phyloP scores from a whole-genome alignment of 2,888 invertebrate species.

The Octodonta nipae region DNA sequence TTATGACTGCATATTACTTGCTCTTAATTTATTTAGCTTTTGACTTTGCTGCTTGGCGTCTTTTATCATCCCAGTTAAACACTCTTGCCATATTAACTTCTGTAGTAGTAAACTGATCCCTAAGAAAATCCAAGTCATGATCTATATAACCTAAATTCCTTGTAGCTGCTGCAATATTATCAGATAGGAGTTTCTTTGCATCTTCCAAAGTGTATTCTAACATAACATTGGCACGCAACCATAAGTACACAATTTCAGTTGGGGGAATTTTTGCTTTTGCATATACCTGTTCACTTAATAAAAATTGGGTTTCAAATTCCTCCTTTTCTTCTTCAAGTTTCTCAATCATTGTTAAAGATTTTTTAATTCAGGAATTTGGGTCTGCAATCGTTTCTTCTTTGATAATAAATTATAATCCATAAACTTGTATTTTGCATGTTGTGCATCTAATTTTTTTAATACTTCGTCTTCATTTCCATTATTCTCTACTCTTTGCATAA shows the following conservation, averaged over 20 bases:
- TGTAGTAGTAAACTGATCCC: slow-evolving; percentile 94
- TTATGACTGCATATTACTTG: too few relatives aligned
- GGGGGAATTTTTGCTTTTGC: slow-evolving; percentile 75
- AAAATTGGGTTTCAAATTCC: slow-evolving; percentile 74
- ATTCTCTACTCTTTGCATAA: slow-evolving; percentile 74
- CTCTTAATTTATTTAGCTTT: slow-evolving; percentile 17
- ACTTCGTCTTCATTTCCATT: slow-evolving; percentile 73
- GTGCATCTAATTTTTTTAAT: slow-evolving; percentile 75
- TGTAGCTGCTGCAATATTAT: slow-evolving; percentile 73
- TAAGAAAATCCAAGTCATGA: slow-evolving; percentile 84
- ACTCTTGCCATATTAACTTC: slow-evolving; percentile 99
- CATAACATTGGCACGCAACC: slow-evolving; percentile 92
- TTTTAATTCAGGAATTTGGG: slow-evolving; percentile 89
- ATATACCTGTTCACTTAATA: slow-evolving; percentile 75
- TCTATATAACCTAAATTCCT: slow-evolving; percentile 74
- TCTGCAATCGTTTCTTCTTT: slow-evolving; percentile 72
- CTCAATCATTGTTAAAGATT: slow-evolving; percentile 82
- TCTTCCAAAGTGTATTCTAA: slow-evolving; percentile 87
- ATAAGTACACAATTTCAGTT: slow-evolving; percentile 73
- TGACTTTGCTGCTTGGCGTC: slow-evolving; percentile 38
- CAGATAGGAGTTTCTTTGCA: slow-evolving; percentile 68
- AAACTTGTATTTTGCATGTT: slow-evolving; percentile 91
- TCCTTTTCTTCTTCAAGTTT: slow-evolving; percentile 71
- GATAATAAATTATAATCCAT: slow-evolving; percentile 87
- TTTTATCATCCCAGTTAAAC: slow-evolving; percentile 95